These are phyloP conservation scores for Diplosoma virens DNA, from an alignment of 23 tunicate species.

Conservation along the genomic window DNA sequence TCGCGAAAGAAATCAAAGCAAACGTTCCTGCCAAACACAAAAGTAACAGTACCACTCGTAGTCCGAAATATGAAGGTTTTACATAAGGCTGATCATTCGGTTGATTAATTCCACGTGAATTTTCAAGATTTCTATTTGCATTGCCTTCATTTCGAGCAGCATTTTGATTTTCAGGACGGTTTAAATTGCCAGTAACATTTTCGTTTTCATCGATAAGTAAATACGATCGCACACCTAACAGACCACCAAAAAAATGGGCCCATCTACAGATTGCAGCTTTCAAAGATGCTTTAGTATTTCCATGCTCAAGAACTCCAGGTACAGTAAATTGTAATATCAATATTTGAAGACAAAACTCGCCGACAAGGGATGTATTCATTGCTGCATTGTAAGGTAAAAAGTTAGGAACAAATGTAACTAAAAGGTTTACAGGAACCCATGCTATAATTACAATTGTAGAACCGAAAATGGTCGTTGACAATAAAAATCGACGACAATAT, in stretches of 20 bases:
- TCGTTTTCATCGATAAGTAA: constrained; percentile 46
- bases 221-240: constrained; percentile 67
- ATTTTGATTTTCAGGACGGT: neutral
- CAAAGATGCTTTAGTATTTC: constrained; percentile 39
- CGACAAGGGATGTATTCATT: constrained; percentile 47
- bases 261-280: constrained; percentile 40
- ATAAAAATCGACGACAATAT: constrained; percentile 53
- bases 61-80: constrained; percentile 27
- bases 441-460: constrained; percentile 48
- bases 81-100: constrained; percentile 34
- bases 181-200: neutral
- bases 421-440: constrained; percentile 52
- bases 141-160: neutral
- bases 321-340: constrained; percentile 54
- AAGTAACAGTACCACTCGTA: constrained; percentile 33
- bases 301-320: constrained; percentile 75
- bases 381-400: constrained; percentile 62
- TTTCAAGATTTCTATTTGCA: no score
- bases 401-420: constrained; percentile 21
- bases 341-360: constrained; percentile 64
- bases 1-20: constrained; percentile 16
- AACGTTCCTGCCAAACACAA: constrained; percentile 13
- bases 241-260: constrained; percentile 47
- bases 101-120: neutral
- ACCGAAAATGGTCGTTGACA: constrained; percentile 58